phyloP scores from a whole-genome alignment of 2,797 vertebrate genomes.

The Eulemur mongoz region DNA sequence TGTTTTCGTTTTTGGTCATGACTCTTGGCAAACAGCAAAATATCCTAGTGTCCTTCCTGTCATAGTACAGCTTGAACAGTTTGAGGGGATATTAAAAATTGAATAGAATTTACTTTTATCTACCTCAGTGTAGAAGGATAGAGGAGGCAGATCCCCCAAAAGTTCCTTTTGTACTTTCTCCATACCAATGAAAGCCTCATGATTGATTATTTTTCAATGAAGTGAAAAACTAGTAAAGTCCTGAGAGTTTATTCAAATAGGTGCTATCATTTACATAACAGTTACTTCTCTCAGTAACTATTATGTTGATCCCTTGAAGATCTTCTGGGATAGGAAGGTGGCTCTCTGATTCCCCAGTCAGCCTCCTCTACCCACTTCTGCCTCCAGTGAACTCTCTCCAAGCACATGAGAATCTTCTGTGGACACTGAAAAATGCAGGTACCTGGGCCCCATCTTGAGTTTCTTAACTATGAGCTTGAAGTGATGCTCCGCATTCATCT shows the following conservation, averaged over 20 bases:
- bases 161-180: neutral
- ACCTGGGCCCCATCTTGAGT: accelerated
- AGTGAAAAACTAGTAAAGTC: neutral
- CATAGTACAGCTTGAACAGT: neutral
- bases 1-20: neutral
- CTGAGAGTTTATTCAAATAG: neutral
- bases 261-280: neutral
- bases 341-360: neutral
- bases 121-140: neutral
- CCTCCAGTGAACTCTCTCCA: neutral
- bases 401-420: neutral
- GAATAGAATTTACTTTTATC: neutral
- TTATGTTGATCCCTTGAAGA: neutral
- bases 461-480: neutral
- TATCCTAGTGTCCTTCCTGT: neutral
- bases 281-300: neutral
- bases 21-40: neutral
- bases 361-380: neutral
- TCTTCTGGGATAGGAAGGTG: neutral
- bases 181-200: neutral
- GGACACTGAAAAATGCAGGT: neutral
- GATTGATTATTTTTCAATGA: neutral
- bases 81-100: neutral
- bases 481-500: neutral
- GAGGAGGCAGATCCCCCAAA: neutral